phyloP scores from a whole-genome alignment of 2,797 vertebrate genomes.

The Gobionotothen gibberifrons region DNA sequence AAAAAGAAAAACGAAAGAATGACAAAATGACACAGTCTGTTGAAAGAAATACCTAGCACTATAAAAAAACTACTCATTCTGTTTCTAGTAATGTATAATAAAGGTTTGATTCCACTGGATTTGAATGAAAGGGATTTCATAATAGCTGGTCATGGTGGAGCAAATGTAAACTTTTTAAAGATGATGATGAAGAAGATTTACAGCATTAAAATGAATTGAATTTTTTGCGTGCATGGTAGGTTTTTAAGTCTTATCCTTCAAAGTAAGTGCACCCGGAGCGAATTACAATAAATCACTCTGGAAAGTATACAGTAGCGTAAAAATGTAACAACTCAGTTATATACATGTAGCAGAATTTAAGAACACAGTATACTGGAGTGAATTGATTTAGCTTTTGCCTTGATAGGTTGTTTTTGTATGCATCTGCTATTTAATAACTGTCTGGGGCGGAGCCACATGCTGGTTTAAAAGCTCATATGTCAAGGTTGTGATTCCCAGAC shows the following conservation, averaged over 20 bases:
- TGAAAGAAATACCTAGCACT: neutral
- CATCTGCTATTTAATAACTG: neutral
- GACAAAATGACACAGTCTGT: neutral
- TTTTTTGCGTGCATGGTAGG: neutral
- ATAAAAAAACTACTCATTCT: neutral
- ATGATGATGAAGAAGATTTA: neutral
- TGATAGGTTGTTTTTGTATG: neutral
- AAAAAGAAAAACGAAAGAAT: neutral
- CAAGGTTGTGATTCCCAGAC: constrained; percentile 12
- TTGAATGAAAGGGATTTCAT: too few relatives aligned
- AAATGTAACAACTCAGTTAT: neutral
- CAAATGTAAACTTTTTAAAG: neutral
- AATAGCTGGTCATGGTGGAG: neutral
- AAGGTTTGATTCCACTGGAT: too few relatives aligned
- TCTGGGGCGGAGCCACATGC: constrained; percentile 4
- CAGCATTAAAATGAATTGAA: neutral
- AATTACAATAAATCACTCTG: too few relatives aligned
- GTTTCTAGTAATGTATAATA: neutral
- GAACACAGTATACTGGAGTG: neutral
- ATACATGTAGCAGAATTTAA: neutral
- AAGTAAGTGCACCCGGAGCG: too few relatives aligned
- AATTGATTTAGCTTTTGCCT: too few relatives aligned
- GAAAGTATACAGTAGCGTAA: too few relatives aligned
- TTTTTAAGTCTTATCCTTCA: neutral
- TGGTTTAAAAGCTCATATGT: constrained; percentile 20